Evolutionary conservation across 2,113 vertebrate species (phyloP), one percentile per base, ranked within the genome.

Genomic region (Pygoscelis antarcticus): DNA sequence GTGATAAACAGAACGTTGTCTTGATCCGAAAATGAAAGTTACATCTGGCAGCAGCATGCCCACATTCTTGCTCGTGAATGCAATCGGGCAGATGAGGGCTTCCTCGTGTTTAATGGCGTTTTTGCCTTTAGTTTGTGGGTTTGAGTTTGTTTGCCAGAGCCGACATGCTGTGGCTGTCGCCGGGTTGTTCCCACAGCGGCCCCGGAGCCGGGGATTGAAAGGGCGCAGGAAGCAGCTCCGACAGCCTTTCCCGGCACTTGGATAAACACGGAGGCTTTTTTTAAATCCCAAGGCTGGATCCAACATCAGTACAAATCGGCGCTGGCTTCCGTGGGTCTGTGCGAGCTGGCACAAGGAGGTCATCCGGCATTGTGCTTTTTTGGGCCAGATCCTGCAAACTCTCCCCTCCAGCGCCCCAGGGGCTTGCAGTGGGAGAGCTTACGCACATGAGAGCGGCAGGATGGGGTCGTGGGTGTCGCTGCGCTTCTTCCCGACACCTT

Each of bases 401-500:
- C 12, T 75, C 9, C 9, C 15, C 25, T 52, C 8, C 36, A 44
- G 36, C 0, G 1, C 65, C 84, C 32, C 0, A 0, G 32, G 22
- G 22, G 9, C 32, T 70, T 46, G 25, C 19, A 34, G 40, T 3
- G 3, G 19, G 44, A 71, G 40, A 79, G 14, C 5, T 83, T 70
- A 11, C 0, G 10, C 21, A 13, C 0, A 0, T 30, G 34, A 20
- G 22, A 49, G 13, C 0, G 1, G 65, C 34, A 62, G 83, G 46
- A 86, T 1, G 3, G 47, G 7, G 29, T 30, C 2, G 2, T 70
- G 83, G 4, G 9, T 71, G 42, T 80, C 68, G 13, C 79, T 27
- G 4, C 55, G 62, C 62, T 86, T 25, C 68, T 65, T 89, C 27
- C 49, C 23, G 57, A 30, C 19, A 44, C 36, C 34, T 83, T 38